Evolutionary conservation across 2,113 vertebrate genomes (phyloP), one percentile per base, ranked within the genome.

Genomic region (Eulemur rufifrons): DNA sequence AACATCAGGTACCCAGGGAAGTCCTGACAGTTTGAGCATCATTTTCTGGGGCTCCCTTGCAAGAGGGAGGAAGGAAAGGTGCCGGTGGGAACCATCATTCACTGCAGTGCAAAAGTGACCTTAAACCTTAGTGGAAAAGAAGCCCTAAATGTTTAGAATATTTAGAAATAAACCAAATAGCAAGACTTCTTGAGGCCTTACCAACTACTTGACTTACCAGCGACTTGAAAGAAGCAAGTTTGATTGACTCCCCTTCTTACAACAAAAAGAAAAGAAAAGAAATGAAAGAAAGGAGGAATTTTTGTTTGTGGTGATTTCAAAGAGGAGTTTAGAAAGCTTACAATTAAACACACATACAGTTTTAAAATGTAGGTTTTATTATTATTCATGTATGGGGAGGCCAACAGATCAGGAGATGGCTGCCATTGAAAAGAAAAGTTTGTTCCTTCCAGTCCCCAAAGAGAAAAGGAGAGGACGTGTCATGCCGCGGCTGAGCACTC

Each of bases 271-370:
- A 32, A 63, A 20, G 21, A 17, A 20, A 21, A 64, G 5, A 12
- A n/a, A 50, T 7, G 32, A 32, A 77, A 23, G 23, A 27, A 47
- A 11, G 39, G 5, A 50, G 6, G 37, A 17, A 52, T 91, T 56
- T 89, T 32, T 85, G 21, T 29, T 8, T 74, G 25, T 92, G 13
- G 10, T 77, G 34, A 86, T 89, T 94, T 34, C 45, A 52, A 63
- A 77, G 69, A 68, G 25, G 63, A 88, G 61, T 73, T 71, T 13
- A 47, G 25, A 50, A 92, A 69, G 50, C 66, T 94, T 69, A 81
- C 17, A 50, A 12, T 27, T 66, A 29, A 23, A 66, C 34, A 81
- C 12, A 80, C 45, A 39, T 39, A 68, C 32, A 6, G 25, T 34
- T 47, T 25, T 59, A 52, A 59, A 50, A 50, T 63, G 68, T 39